Conservation (phyloP, 2,888 invertebrate species). For the Zaprionus obscuricornis region DNA sequence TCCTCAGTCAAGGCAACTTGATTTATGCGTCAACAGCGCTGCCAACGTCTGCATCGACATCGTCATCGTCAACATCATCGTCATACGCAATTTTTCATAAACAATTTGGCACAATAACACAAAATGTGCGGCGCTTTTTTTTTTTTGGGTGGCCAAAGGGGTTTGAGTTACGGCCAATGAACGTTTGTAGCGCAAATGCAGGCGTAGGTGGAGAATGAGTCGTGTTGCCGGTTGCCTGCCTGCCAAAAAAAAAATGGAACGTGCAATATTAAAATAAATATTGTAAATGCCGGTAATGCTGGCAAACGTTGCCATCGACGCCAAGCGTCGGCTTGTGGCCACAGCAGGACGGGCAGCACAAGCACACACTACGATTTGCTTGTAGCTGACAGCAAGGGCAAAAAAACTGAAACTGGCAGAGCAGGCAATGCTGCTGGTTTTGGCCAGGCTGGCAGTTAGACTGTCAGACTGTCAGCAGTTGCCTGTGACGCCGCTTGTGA, state of each 20-base stretch:
- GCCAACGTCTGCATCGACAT: conserved; percentile 15
- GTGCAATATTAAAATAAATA: conserved; percentile 77
- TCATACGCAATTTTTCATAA: conserved; percentile 79
- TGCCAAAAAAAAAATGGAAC: conserved; percentile 58
- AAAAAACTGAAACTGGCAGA: too few species aligned
- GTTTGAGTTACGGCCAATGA: conserved; percentile 2
- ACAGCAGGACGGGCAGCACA: conserved; percentile 38
- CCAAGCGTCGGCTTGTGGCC: conserved; percentile 58
- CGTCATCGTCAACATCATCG: conserved; percentile 31
- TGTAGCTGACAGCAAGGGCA: too few species aligned
- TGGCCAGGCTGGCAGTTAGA: conserved; percentile 13
- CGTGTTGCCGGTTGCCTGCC: conserved; percentile 21
- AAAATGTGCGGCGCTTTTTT: too few species aligned
- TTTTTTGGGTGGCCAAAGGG: conserved; percentile 10
- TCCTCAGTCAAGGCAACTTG: conserved; percentile 71
- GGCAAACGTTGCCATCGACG: conserved; percentile 47
- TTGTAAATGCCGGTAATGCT: conserved; percentile 77
- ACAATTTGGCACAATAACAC: conserved; percentile 78
- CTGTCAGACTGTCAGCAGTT: conserved; percentile 25
- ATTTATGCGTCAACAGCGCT: conserved; percentile 73
- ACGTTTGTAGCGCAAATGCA: neutral
- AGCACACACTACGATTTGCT: too few species aligned
- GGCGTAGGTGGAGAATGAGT: neutral
- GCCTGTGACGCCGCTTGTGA: conserved; percentile 24
- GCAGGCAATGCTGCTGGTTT: too few species aligned